Conservation (phyloP, 2,113 vertebrate genomes). For the Todiramphus chloris region DNA sequence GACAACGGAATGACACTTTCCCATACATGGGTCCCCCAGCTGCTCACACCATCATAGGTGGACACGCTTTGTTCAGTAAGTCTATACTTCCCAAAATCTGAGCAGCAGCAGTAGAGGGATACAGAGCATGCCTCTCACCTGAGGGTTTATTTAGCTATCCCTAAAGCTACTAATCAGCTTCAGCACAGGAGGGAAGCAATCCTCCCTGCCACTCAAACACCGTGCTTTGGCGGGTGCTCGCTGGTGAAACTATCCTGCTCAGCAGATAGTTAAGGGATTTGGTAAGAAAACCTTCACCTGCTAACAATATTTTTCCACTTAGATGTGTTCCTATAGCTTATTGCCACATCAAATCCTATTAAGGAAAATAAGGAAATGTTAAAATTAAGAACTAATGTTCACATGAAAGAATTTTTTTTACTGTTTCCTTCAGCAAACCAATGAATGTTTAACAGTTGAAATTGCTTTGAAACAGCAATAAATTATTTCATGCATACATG, state of each 20-base stretch:
- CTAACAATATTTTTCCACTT: slow-evolving; percentile 67
- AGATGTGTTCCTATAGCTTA: slow-evolving; percentile 61
- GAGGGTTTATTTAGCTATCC: background rate
- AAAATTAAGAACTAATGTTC: slow-evolving; percentile 77
- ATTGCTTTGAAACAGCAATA: slow-evolving; percentile 73
- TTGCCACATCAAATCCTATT: slow-evolving; percentile 69
- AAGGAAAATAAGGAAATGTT: slow-evolving; percentile 75
- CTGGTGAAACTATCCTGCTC: background rate
- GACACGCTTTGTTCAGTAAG: background rate
- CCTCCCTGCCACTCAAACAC: background rate
- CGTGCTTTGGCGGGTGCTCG: accelerated
- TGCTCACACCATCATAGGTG: accelerated
- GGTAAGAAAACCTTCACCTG: slow-evolving; percentile 57
- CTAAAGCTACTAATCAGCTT: background rate
- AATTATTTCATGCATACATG: slow-evolving; percentile 73
- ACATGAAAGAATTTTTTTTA: slow-evolving; percentile 69
- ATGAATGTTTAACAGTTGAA: slow-evolving; percentile 71
- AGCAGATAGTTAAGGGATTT: background rate
- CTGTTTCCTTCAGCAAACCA: slow-evolving; percentile 71
- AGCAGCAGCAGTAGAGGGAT: background rate
- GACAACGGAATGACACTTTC: accelerated
- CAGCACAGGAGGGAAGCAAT: background rate
- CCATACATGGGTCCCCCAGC: background rate
- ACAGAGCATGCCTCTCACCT: background rate
- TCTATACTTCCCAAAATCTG: background rate